Base-by-base conservation (phyloP, 2,888 invertebrate species). In the Tricholauxania praeusta region DNA sequence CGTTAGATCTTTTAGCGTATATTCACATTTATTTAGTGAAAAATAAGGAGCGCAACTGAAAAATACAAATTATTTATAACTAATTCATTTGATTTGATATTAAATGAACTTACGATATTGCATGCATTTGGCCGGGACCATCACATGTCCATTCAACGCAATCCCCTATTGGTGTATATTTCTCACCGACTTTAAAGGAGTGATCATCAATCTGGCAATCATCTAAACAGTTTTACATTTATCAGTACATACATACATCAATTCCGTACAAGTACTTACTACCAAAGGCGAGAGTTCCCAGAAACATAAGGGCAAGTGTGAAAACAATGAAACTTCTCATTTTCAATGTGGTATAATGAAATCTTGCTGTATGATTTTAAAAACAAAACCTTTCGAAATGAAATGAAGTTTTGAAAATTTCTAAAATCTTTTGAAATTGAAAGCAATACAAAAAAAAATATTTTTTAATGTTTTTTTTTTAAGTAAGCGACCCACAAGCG, bases 41-140 rank as follows among this genome's bases (percentile, higher is more conserved):
- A 14, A 7, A 8, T 14, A 8, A n/a, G 4, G 19, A 17, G 47
- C 47, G 19, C 47, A 63, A 39, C 63, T 63, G 63, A 5, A 63
- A 39, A 63, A 4, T 1, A 10, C 12, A 62, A 17, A 15, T 4
- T 28, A 12, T 15, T 19, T 10, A 59, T 5, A 59, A 22, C 8
- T 1, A 39, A 39, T 39, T 1, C 7, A 10, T 39, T 39, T 39
- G 39, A 8, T 39, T 5, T 10, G 8, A 39, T 10, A 10, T 39
- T 39, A 10, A 39, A 39, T 39, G 6, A 52, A 76, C 80, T 77
- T 76, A 83, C 80, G 64, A 51, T 66, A 73, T n/a, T 62, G 75
- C 77, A 1, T 62, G 10, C 0, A 78, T 32, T 0, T 14, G 12
- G 10, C 77, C 75, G 19, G 51, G 22, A 3, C 66, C 75, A n/a